A percentile compares a stretch with the other conserved stretches of the same genome.
These are phyloP conservation scores for Porites cylindrica DNA, from an alignment of 92 coral and sea anemone genomes.

Conservation along the genomic window DNA sequence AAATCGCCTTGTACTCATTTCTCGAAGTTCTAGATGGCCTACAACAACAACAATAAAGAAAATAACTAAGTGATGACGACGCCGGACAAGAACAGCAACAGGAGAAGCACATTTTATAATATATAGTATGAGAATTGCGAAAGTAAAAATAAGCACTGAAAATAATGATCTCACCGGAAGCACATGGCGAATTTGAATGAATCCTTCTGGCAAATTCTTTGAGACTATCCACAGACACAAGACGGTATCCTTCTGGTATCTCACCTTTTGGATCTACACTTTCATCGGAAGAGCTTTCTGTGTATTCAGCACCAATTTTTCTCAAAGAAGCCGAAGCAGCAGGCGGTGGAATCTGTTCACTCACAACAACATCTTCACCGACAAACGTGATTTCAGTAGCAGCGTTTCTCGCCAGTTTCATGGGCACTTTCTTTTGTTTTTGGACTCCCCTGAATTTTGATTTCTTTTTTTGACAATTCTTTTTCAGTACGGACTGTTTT, in stretches of 20 bases:
- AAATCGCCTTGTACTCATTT: too few species aligned
- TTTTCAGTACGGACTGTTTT: too few species aligned
- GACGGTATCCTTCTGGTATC: constrained; percentile 11
- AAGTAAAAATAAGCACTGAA: too few species aligned
- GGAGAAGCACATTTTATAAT: background rate
- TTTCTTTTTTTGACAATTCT: too few species aligned
- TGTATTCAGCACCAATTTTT: background rate
- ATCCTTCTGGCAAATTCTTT: too few species aligned
- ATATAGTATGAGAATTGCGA: too few species aligned
- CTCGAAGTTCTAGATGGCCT: too few species aligned
- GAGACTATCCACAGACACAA: background rate
- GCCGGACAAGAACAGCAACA: too few species aligned
- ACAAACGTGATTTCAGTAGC: constrained; percentile 12
- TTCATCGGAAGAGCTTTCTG: constrained; percentile 20
- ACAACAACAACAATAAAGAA: too few species aligned
- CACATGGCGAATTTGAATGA: too few species aligned
- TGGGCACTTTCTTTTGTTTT: constrained; percentile 3
- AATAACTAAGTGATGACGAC: background rate
- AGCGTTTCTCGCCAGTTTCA: background rate
- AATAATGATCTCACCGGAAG: too few species aligned
- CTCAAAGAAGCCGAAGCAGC: background rate
- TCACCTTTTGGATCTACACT: background rate
- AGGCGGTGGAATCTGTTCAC: constrained; percentile 21
- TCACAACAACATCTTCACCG: constrained; percentile 21
- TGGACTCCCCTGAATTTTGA: too few species aligned